phyloP scores from a whole-genome alignment of 2,113 vertebrate genomes.

The Sebastes schlegelii region DNA sequence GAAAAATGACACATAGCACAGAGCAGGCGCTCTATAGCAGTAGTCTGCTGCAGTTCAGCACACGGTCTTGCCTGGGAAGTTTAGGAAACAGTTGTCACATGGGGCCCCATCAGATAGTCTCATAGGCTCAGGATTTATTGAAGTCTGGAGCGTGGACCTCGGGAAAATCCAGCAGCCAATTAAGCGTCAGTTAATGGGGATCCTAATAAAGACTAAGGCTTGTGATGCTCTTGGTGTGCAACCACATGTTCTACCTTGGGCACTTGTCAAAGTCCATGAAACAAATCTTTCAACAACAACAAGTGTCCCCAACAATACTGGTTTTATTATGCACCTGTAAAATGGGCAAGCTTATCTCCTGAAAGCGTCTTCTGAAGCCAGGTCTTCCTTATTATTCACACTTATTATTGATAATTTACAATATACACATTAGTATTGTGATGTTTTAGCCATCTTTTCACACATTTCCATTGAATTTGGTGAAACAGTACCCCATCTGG shows the following conservation, averaged over 20 bases:
- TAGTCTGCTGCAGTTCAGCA: slow-evolving; percentile 5
- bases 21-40: background rate
- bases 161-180: slow-evolving; percentile 18
- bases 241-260: background rate
- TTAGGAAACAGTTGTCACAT: slow-evolving; percentile 6
- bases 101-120: slow-evolving; percentile 4
- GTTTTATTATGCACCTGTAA: background rate
- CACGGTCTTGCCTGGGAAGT: slow-evolving; percentile 1
- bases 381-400: background rate
- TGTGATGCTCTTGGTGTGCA: slow-evolving; percentile 12
- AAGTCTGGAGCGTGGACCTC: background rate
- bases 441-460: background rate
- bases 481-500: background rate
- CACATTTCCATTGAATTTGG: background rate
- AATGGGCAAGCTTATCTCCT: background rate
- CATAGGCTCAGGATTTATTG: slow-evolving; percentile 38
- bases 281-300: slow-evolving; percentile 1
- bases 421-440: background rate
- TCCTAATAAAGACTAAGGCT: slow-evolving; percentile 24
- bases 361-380: background rate
- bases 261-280: slow-evolving; percentile 18
- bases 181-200: slow-evolving; percentile 21
- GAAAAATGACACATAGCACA: slow-evolving; percentile 5
- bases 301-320: background rate
- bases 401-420: background rate